A percentile compares a stretch with the other conserved stretches of the same genome.
Evolutionary conservation across 1,140 invertebrate species (phyloP).

Genomic region (Drosophila simulans): DNA sequence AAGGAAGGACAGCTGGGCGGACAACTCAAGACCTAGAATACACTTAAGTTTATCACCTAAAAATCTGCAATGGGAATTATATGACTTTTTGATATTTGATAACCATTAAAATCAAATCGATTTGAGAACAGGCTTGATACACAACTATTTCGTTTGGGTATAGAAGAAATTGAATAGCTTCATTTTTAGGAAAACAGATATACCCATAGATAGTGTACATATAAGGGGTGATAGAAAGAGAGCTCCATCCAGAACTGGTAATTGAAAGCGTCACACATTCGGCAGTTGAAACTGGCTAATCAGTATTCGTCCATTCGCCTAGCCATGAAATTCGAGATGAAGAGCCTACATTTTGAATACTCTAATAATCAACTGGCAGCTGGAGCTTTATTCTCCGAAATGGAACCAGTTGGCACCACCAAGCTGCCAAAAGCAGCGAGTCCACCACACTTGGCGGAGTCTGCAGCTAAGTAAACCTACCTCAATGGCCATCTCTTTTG

Average conservation of each 20-base stretch:
- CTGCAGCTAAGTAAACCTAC: conserved; percentile 54
- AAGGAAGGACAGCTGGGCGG: conserved; percentile 37
- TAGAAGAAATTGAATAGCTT: no score
- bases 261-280: conserved; percentile 15
- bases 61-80: not conserved
- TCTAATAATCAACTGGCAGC: conserved; percentile 2
- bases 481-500: conserved; percentile 58
- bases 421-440: conserved; percentile 5
- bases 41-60: conserved; percentile 19
- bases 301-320: conserved; percentile 31
- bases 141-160: not conserved
- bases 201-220: conserved; percentile 4
- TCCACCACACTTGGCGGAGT: conserved; percentile 32
- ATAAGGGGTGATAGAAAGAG: not conserved
- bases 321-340: conserved; percentile 37
- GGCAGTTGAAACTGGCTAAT: conserved; percentile 33
- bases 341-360: conserved; percentile 26
- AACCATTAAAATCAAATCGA: conserved; percentile 15
- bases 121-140: not conserved
- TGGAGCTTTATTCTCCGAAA: conserved; percentile 5
- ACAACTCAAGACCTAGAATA: conserved; percentile 19
- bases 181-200: no score
- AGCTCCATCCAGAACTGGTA: conserved; percentile 7
- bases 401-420: conserved; percentile 61
- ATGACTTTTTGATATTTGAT: conserved; percentile 8